These are phyloP conservation scores for Procambarus clarkii DNA, from an alignment of 1,140 invertebrate species.

Conservation along the genomic window DNA sequence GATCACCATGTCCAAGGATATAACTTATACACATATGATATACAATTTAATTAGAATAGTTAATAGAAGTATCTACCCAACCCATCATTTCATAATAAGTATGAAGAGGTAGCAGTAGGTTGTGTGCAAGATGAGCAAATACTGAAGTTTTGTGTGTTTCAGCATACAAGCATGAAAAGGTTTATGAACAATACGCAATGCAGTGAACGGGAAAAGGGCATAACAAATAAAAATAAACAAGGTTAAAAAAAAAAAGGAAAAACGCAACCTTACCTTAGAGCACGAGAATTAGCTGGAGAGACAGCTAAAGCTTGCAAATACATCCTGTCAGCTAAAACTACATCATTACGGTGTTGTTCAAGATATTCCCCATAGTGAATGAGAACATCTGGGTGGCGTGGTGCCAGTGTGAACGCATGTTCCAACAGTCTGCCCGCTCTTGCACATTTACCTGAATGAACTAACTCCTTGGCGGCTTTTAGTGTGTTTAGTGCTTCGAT, in stretches of 20 bases:
- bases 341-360: conserved; percentile 89
- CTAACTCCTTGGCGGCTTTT: conserved; percentile 89
- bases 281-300: conserved; percentile 88
- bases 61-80: no score
- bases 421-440: conserved; percentile 92
- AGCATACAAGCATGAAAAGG: no score
- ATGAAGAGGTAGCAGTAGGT: no score
- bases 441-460: conserved; percentile 86
- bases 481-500: conserved; percentile 89
- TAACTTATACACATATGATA: no score
- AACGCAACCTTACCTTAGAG: conserved; percentile 86
- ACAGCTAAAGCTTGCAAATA: conserved; percentile 89
- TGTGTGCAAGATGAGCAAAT: no score
- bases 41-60: no score
- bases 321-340: conserved; percentile 92
- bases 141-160: no score
- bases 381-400: conserved; percentile 93
- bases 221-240: conserved; percentile 76
- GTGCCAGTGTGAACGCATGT: conserved; percentile 92
- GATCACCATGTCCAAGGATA: no score
- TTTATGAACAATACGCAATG: no score
- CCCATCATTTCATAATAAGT: no score
- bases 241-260: conserved; percentile 79
- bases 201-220: conserved; percentile 80
- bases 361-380: conserved; percentile 96